phyloP scores from a whole-genome alignment of 2,888 invertebrate species.

The Drosophila nigritarsus region DNA sequence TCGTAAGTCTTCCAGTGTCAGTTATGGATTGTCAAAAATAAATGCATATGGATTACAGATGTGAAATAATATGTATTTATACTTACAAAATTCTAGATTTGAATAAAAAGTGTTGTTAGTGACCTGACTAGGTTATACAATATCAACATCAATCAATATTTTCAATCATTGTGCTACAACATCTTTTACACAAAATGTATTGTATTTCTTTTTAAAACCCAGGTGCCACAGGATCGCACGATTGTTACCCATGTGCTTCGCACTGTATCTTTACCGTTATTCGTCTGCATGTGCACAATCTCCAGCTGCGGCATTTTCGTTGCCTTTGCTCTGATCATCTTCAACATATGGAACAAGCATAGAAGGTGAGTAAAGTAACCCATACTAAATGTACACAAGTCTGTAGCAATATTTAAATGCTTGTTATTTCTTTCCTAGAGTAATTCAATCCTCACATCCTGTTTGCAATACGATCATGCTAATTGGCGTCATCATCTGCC shows the following conservation, averaged over 20 bases:
- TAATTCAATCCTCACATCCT: slow-evolving; percentile 98
- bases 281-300: slow-evolving; percentile 96
- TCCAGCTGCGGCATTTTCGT: slow-evolving; percentile 95
- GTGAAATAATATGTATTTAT: background rate
- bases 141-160: background rate
- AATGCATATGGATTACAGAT: background rate
- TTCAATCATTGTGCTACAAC: background rate
- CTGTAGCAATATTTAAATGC: background rate
- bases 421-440: slow-evolving; percentile 87
- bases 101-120: background rate
- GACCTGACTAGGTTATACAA: background rate
- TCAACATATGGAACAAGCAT: slow-evolving; percentile 96
- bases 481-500: slow-evolving; percentile 96
- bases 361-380: slow-evolving; percentile 89
- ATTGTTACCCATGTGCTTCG: slow-evolving; percentile 93
- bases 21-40: background rate
- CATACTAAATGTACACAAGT: background rate
- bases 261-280: slow-evolving; percentile 95
- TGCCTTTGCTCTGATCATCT: slow-evolving; percentile 93
- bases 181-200: background rate
- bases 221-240: slow-evolving; percentile 96
- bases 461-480: slow-evolving; percentile 98
- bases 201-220: background rate
- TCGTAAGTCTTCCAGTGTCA: background rate
- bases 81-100: background rate